Conservation (phyloP, 2,888 invertebrate species). For the Nudaria mundana region DNA sequence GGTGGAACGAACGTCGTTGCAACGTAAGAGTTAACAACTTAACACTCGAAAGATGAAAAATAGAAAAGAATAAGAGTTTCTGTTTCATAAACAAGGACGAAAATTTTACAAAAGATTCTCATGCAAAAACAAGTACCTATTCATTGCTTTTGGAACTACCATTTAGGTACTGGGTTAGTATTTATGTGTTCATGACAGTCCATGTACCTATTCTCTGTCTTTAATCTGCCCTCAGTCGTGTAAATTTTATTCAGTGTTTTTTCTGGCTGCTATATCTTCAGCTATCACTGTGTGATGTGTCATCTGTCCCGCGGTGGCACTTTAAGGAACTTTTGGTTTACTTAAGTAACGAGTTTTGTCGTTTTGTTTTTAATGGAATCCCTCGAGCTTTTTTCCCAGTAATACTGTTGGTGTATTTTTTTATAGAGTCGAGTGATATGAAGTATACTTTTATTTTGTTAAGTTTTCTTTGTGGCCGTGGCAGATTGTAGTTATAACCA, state of each 20-base stretch:
- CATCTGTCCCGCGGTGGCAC: conserved; percentile 53
- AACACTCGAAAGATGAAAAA: too few relatives aligned
- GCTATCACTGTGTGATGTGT: conserved; percentile 58
- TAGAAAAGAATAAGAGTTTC: too few relatives aligned
- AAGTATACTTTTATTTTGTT: too few relatives aligned
- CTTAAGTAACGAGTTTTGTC: conserved; percentile 34
- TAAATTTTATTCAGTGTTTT: conserved; percentile 37
- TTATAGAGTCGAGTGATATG: too few relatives aligned
- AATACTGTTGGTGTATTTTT: too few relatives aligned
- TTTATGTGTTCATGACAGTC: conserved; percentile 58
- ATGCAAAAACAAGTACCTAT: conserved; percentile 9
- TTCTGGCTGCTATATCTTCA: conserved; percentile 42
- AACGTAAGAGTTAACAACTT: too few relatives aligned
- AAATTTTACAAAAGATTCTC: not conserved
- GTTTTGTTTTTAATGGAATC: conserved; percentile 35
- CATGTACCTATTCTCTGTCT: conserved; percentile 52
- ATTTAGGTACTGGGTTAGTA: conserved; percentile 36
- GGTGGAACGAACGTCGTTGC: too few relatives aligned
- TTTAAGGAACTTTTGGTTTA: conserved; percentile 61
- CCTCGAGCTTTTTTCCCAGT: too few relatives aligned
- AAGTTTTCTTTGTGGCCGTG: too few relatives aligned
- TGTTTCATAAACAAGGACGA: too few relatives aligned
- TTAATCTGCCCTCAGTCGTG: conserved; percentile 49
- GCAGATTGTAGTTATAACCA: too few relatives aligned
- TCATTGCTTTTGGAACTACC: too few relatives aligned